These are phyloP conservation scores for Penaeus japonicus DNA, from an alignment of 1,140 invertebrate genomes.

Conservation along the genomic window DNA sequence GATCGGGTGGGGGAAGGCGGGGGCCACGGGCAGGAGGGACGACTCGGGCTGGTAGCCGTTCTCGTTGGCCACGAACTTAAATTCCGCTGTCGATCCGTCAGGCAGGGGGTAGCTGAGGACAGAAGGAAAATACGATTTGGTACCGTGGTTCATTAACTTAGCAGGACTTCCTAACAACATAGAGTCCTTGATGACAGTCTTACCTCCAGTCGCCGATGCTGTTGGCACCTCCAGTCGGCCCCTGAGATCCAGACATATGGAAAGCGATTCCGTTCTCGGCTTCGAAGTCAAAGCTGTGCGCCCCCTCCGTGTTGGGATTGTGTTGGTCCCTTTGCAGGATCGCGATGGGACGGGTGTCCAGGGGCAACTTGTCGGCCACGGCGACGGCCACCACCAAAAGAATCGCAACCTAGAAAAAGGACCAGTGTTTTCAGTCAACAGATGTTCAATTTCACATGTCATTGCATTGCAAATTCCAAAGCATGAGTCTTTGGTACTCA, in stretches of 20 bases:
- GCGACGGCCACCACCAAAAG: no score
- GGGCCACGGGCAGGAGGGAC: slow-evolving; percentile 29
- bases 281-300: not conserved
- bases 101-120: not conserved
- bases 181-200: not conserved
- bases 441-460: no score
- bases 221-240: not conserved
- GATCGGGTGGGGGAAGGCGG: slow-evolving; percentile 26
- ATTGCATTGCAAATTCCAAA: no score
- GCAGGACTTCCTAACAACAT: no score
- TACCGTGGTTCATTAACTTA: not conserved
- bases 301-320: not conserved
- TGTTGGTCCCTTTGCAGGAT: not conserved
- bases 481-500: no score
- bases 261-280: not conserved
- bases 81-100: slow-evolving; percentile 1
- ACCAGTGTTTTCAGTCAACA: no score
- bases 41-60: slow-evolving; percentile 21
- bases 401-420: no score
- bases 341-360: not conserved
- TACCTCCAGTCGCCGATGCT: not conserved
- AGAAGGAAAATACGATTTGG: not conserved
- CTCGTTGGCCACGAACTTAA: slow-evolving; percentile 33
- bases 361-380: not conserved
- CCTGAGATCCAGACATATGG: not conserved